A percentile compares a stretch with the other conserved stretches of the same genome.
phyloP scores from a whole-genome alignment of 2,888 invertebrate genomes.

The Luperina nickerlii region DNA sequence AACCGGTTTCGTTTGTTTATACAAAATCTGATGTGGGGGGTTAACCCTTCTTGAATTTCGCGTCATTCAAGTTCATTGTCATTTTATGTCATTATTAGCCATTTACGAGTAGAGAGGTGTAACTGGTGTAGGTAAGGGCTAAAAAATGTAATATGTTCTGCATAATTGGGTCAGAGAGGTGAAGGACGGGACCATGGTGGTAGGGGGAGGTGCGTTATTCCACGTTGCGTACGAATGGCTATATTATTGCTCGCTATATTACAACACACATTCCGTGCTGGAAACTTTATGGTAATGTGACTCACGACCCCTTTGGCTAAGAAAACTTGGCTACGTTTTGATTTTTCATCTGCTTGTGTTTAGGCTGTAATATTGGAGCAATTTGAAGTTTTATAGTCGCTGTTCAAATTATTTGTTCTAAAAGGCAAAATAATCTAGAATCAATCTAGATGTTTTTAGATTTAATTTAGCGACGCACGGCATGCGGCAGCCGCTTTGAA shows the following conservation, averaged over 20 bases:
- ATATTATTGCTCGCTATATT: conserved; percentile 84
- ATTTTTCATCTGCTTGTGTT: conserved; percentile 68
- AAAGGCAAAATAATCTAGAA: not conserved
- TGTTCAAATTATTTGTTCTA: not conserved
- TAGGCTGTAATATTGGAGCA: conserved; percentile 50
- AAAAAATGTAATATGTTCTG: conserved; percentile 72
- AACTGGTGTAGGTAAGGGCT: conserved; percentile 39
- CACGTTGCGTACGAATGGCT: conserved; percentile 83
- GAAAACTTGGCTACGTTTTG: conserved; percentile 82
- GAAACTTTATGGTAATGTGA: conserved; percentile 87
- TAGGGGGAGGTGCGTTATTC: conserved; percentile 76
- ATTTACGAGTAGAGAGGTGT: conserved; percentile 27
- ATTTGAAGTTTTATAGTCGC: conserved; percentile 4
- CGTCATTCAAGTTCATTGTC: conserved; percentile 61
- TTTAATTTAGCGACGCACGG: not conserved
- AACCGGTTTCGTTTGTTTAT: conserved; percentile 42
- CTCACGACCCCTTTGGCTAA: conserved; percentile 84
- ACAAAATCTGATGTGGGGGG: conserved; percentile 13
- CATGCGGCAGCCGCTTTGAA: conserved; percentile 30
- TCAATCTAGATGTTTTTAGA: not conserved
- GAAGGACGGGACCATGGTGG: conserved; percentile 79
- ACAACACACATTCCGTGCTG: conserved; percentile 83
- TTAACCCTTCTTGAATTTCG: conserved; percentile 46
- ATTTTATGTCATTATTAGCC: conserved; percentile 51
- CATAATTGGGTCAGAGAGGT: conserved; percentile 86